Conservation (phyloP, 2,888 invertebrate genomes). For the Netelia melanura region DNA sequence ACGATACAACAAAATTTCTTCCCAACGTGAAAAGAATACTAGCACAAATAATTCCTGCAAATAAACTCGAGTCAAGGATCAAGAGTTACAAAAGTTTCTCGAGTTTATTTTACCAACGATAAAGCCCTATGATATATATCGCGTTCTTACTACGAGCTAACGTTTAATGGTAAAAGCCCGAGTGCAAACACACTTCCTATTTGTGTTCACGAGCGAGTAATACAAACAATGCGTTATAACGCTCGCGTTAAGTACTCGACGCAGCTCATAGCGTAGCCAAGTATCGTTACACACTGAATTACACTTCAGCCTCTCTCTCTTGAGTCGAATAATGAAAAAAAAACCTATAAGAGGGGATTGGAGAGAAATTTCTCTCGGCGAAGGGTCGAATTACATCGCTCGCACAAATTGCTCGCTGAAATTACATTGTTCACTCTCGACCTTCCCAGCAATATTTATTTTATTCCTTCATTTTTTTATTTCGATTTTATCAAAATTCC, state of each 20-base stretch:
- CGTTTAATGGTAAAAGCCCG: slow-evolving; percentile 9
- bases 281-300: slow-evolving; percentile 1
- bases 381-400: slow-evolving; percentile 36
- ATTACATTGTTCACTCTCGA: slow-evolving; percentile 35
- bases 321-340: not conserved
- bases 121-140: not conserved
- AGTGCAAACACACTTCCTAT: not conserved
- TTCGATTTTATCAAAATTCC: not conserved
- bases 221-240: slow-evolving; percentile 5
- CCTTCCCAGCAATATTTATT: no score
- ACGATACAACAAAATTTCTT: not conserved
- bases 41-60: not conserved
- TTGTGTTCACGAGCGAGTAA: not conserved
- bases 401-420: slow-evolving; percentile 13
- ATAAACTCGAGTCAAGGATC: not conserved
- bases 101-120: slow-evolving; percentile 13
- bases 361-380: slow-evolving; percentile 19
- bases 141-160: not conserved
- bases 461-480: no score
- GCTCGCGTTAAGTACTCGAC: slow-evolving; percentile 42
- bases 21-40: not conserved
- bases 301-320: not conserved
- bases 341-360: no score
- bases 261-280: slow-evolving; percentile 24
- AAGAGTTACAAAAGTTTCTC: slow-evolving; percentile 2